Evolutionary conservation across 64 coral and sea anemone species (phyloP).

Genomic region (Catalaphyllia jardinei): DNA sequence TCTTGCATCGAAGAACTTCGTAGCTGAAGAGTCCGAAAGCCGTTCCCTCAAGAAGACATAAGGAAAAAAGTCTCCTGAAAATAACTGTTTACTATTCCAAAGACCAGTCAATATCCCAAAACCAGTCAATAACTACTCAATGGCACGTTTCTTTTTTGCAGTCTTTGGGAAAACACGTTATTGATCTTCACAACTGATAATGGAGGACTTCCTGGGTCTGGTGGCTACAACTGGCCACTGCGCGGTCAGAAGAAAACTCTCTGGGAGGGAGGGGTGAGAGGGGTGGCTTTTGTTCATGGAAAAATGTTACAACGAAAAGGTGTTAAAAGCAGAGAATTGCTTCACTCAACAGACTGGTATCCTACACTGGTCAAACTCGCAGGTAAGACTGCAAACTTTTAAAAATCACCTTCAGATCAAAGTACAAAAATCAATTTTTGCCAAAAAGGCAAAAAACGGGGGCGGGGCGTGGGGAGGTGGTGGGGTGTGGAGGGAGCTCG

Average conservation of each 20-base stretch:
- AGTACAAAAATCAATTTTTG: background rate
- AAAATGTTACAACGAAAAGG: slow-evolving; percentile 39
- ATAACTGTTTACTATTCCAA: background rate
- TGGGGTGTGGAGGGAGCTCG: no score
- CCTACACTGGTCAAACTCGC: slow-evolving; percentile 55
- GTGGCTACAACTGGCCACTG: slow-evolving; percentile 66
- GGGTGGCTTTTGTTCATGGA: slow-evolving; percentile 63
- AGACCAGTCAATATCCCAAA: no score
- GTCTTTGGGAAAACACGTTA: slow-evolving; percentile 63
- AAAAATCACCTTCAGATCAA: no score
- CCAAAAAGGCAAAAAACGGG: no score
- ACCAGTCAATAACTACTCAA: background rate
- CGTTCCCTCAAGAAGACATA: no score
- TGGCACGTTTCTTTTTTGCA: background rate
- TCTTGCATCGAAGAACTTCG: no score
- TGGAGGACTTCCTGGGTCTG: slow-evolving; percentile 32
- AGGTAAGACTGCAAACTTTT: slow-evolving; percentile 2
- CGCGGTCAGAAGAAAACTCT: slow-evolving; percentile 42
- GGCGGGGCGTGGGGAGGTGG: no score
- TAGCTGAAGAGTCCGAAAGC: no score
- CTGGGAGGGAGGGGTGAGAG: slow-evolving; percentile 70
- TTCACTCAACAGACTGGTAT: slow-evolving; percentile 73
- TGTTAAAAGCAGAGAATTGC: slow-evolving; percentile 29
- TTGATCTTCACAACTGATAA: slow-evolving; percentile 60
- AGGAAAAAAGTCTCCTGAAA: no score